Conservation (phyloP, 2,113 vertebrate species). For the Benitochromis conjunctus region DNA sequence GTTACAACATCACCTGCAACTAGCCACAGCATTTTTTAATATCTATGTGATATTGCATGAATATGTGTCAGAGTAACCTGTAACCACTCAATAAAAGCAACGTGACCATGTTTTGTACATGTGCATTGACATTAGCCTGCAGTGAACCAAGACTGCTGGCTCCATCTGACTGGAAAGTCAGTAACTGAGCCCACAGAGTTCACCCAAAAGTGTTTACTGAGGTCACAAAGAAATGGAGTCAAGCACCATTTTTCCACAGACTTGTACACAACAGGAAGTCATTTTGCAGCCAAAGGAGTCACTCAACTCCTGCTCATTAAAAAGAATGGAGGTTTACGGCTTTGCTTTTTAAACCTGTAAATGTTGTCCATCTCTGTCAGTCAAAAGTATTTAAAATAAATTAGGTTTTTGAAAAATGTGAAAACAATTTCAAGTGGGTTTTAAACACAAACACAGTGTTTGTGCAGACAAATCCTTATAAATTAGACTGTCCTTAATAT, state of each 20-base stretch:
- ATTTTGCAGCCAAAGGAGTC: background rate
- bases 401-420: background rate
- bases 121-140: background rate
- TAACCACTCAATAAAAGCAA: background rate
- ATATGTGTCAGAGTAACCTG: background rate
- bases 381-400: background rate
- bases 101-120: background rate
- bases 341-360: background rate
- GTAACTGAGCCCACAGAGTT: background rate
- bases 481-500: too few relatives aligned
- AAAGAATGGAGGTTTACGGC: background rate
- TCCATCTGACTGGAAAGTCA: background rate
- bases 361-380: background rate
- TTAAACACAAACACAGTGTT: too few relatives aligned
- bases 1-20: background rate
- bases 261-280: background rate
- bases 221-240: background rate
- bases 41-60: background rate
- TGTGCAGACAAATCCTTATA: too few relatives aligned
- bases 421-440: too few relatives aligned
- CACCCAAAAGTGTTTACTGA: fast-evolving
- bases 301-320: background rate
- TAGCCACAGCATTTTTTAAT: background rate
- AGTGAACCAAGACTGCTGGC: background rate
- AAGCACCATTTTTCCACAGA: background rate